Evolutionary conservation across 2,888 invertebrate genomes (phyloP).

Genomic region (Ligdia adustata): DNA sequence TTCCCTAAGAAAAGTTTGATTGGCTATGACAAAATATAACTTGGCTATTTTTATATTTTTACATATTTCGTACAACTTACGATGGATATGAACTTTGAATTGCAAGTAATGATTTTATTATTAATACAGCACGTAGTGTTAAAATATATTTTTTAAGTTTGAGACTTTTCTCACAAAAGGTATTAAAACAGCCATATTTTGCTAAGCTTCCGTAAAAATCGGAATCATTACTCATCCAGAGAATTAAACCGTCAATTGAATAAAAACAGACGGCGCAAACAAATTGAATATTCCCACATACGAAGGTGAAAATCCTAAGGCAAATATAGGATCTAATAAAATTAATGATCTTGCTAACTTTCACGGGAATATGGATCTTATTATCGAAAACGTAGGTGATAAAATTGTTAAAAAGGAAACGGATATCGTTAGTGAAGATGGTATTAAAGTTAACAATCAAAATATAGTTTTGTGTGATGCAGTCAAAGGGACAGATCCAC

Average conservation of each 20-base stretch:
- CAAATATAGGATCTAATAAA: constrained; percentile 73
- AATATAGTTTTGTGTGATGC: constrained; percentile 69
- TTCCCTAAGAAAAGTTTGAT: no score
- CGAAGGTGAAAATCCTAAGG: constrained; percentile 80
- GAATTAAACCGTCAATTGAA: constrained; percentile 79
- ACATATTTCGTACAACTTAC: no score
- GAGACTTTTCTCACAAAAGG: background rate
- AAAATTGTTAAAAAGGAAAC: constrained; percentile 40
- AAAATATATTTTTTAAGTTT: no score
- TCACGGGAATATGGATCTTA: constrained; percentile 45
- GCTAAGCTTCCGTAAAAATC: constrained; percentile 59
- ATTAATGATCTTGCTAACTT: constrained; percentile 61
- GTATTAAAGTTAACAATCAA: constrained; percentile 71
- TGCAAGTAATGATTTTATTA: no score
- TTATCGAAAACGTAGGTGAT: constrained; percentile 33
- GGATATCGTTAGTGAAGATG: constrained; percentile 58
- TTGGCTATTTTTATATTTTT: no score
- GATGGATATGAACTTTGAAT: no score
- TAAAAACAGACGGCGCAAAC: constrained; percentile 80
- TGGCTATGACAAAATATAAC: no score
- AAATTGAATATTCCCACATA: constrained; percentile 82
- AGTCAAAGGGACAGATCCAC: constrained; percentile 71
- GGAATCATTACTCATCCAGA: constrained; percentile 71
- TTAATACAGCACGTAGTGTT: no score
- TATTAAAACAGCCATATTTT: constrained; percentile 37